Evolutionary conservation across 1,140 invertebrate genomes (phyloP).

Genomic region (Mizuhopecten yessoensis): DNA sequence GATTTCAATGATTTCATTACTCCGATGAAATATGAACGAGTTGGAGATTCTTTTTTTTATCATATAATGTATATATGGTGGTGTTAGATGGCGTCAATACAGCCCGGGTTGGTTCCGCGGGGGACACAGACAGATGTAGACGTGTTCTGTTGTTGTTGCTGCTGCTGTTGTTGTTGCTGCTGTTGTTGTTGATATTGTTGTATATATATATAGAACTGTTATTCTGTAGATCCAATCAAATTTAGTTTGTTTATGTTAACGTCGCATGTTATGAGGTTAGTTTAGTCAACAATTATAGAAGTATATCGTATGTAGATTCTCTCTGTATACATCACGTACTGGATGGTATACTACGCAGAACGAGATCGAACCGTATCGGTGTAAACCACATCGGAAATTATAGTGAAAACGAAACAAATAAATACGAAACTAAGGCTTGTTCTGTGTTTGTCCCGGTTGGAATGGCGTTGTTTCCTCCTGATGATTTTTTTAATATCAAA

Average conservation of each 20-base stretch:
- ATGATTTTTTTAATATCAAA: not conserved
- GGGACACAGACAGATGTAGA: not conserved
- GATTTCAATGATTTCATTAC: too few relatives aligned
- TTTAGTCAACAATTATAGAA: conserved; percentile 17
- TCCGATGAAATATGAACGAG: too few relatives aligned
- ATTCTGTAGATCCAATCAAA: not conserved
- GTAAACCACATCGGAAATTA: not conserved
- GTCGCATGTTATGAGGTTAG: not conserved
- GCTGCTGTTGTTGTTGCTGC: not conserved
- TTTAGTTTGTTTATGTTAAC: not conserved
- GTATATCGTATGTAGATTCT: not conserved
- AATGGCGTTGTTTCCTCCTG: not conserved
- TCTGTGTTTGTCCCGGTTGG: conserved; percentile 30
- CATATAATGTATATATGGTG: too few relatives aligned
- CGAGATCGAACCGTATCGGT: not conserved
- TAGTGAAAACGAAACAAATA: not conserved
- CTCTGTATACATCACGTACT: not conserved
- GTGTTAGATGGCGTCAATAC: too few relatives aligned
- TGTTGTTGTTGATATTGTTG: not conserved
- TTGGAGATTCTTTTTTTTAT: too few relatives aligned
- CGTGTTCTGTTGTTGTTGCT: not conserved
- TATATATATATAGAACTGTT: conserved; percentile 12
- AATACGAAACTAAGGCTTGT: not conserved
- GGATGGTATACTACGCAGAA: not conserved
- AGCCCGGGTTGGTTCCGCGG: not conserved